Evolutionary conservation across 30 jellyfish, hydroid and myxozoan species (phyloP), one percentile per base, ranked within the genome.

Genomic region (Pseudorhiza aurosa): DNA sequence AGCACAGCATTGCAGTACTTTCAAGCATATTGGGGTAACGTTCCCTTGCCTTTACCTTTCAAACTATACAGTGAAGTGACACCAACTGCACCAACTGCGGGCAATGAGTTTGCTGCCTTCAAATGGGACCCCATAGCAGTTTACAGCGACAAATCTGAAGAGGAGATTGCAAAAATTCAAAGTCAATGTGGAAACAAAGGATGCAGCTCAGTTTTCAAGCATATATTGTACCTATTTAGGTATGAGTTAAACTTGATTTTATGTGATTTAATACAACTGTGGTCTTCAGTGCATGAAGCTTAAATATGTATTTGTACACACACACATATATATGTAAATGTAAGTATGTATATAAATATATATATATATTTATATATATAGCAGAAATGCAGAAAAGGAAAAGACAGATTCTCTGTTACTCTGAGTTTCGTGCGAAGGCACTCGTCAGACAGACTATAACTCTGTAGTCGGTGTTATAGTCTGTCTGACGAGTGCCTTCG

Each of bases 121-220:
- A 87, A 87, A 56, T 93, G 99, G 99, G 99, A 93, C 62, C 99
- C 99, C 2, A 89, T 49, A 19, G 72, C 82, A 35, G 75, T 60
- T 5, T 65, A 76, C 69, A 36, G 36, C 36, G 80, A 68, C 63
- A 85, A 73, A 37, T 33, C 68, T 40, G 83, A 78, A 24, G 86
- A 58, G 27, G 87, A 75, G 28, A 22, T 68, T 33, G 44, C 85
- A 35, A 45, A 71, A 30, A 7, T 78, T 44, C 86, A 56, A 24
- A 28, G 82, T 0, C 63, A 56, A 29, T 85, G 97, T 83, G 95
- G 93, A 18, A 63, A 43, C 33, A 87, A 82, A 43, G 95, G 96
- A 45, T 93, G 99, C 79, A 65, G 53, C 58, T 73, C 91, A 11
- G 93, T 87, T 24, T 93, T 85, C 87, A 82, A 88, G 21, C 99